phyloP scores from a whole-genome alignment of 2,797 vertebrate genomes.

The Schizothorax lantsangensis region DNA sequence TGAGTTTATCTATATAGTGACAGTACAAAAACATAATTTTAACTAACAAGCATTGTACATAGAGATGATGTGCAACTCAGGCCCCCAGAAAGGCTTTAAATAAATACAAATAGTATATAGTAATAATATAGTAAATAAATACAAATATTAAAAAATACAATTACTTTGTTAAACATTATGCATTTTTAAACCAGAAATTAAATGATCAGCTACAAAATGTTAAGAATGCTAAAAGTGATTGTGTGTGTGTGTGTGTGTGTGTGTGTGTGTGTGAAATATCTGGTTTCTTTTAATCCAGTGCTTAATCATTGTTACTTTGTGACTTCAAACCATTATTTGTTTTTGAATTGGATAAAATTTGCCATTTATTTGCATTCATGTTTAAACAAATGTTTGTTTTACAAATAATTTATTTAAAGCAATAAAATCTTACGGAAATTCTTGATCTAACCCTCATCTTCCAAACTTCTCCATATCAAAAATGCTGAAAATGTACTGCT shows the following conservation, averaged over 20 bases:
- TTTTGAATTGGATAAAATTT: background rate
- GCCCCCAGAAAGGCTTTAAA: background rate
- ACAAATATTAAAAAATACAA: background rate
- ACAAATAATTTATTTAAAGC: background rate
- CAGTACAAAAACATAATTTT: background rate
- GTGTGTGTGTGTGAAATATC: background rate
- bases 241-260: no score
- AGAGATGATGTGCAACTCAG: background rate
- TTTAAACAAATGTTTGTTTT: background rate
- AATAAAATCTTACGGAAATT: background rate
- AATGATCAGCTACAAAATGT: background rate
- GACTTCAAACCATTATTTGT: background rate
- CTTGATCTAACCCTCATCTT: background rate
- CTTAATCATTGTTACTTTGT: background rate
- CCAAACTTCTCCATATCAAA: background rate
- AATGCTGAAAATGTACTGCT: background rate
- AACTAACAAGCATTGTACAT: background rate
- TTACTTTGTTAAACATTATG: background rate
- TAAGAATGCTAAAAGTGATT: background rate
- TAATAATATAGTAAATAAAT: background rate
- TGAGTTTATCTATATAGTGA: background rate
- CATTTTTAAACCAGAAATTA: background rate
- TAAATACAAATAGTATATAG: background rate
- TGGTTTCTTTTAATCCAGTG: background rate
- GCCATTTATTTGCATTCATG: background rate